A percentile compares a stretch with the other conserved stretches of the same genome.
Evolutionary conservation across 2,797 vertebrate genomes (phyloP).

Genomic region (Tadarida brasiliensis): DNA sequence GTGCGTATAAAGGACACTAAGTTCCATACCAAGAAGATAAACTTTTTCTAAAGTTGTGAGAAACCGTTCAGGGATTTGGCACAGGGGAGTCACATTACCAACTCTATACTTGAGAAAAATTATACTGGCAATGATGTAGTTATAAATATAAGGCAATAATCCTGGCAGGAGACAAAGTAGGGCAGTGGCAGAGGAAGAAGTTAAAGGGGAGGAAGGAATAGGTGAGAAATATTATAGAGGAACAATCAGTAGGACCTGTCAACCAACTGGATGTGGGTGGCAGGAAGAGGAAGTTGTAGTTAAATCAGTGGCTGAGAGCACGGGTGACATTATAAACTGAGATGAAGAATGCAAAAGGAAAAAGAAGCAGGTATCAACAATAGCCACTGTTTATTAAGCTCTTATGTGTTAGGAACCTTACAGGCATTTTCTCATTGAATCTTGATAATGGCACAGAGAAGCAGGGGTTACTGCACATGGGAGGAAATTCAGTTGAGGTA

Average conservation of each 20-base stretch:
- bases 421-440: slow-evolving; percentile 28
- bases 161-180: slow-evolving; percentile 23
- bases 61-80: neutral
- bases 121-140: neutral
- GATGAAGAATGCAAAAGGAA: neutral
- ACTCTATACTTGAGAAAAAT: neutral
- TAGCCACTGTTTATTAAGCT: neutral
- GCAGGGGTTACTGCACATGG: neutral
- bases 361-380: neutral
- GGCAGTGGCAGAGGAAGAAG: slow-evolving; percentile 27
- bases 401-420: neutral
- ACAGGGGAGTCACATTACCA: neutral
- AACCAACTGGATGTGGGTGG: neutral
- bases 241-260: slow-evolving; percentile 4
- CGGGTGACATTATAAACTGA: neutral
- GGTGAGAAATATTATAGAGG: neutral
- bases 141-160: slow-evolving; percentile 33
- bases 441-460: neutral
- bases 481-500: neutral
- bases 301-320: slow-evolving; percentile 35
- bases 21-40: neutral
- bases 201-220: neutral
- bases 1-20: neutral
- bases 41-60: neutral
- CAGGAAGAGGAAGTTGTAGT: slow-evolving; percentile 67